These are phyloP conservation scores for Hippopotamyrus pictus DNA, from an alignment of 2,797 vertebrate species.

Conservation along the genomic window DNA sequence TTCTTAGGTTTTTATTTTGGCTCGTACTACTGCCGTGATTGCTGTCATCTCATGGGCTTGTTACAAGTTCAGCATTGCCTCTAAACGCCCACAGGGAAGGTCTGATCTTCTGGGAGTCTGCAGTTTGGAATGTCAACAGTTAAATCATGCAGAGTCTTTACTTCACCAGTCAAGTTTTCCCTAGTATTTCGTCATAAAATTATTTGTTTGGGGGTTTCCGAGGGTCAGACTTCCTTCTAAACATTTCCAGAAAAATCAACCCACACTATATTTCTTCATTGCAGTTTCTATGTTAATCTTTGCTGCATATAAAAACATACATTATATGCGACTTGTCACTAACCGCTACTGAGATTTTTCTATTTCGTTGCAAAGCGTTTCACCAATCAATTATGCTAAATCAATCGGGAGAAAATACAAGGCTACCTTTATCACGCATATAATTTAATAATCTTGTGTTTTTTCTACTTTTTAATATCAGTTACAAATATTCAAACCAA, in stretches of 20 bases:
- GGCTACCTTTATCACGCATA: neutral
- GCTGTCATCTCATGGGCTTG: neutral
- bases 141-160: neutral
- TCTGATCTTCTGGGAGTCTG: neutral
- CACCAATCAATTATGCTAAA: neutral
- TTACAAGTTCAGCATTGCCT: constrained; percentile 7
- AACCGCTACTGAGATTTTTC: neutral
- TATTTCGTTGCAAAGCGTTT: neutral
- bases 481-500: neutral
- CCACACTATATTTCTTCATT: neutral
- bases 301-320: neutral
- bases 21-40: neutral
- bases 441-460: neutral
- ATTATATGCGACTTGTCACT: neutral
- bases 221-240: neutral
- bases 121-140: neutral
- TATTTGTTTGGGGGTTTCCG: constrained; percentile 2
- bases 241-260: neutral
- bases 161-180: constrained; percentile 11
- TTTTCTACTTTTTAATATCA: neutral
- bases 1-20: neutral
- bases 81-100: neutral
- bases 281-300: neutral
- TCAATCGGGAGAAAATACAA: neutral
- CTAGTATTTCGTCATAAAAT: neutral